A percentile compares a stretch with the other conserved stretches of the same genome.
phyloP scores from a whole-genome alignment of 2,888 invertebrate genomes.

The Ametastegia equiseti region DNA sequence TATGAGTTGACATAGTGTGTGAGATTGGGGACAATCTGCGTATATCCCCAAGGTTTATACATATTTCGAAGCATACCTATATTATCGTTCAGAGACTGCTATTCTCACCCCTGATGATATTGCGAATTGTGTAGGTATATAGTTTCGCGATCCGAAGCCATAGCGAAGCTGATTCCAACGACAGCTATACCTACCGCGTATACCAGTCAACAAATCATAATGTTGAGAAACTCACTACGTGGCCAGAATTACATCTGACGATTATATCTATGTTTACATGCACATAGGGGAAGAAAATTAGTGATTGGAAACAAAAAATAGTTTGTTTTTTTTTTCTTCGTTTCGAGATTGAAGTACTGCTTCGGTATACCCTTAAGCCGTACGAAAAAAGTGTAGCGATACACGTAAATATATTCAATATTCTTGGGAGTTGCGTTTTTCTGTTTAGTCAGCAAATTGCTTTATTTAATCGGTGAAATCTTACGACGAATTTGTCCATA shows the following conservation, averaged over 20 bases:
- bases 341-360: not conserved
- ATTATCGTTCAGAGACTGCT: not conserved
- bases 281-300: conserved; percentile 21
- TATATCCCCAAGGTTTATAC: not conserved
- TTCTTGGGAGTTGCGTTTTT: not conserved
- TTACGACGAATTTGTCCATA: no score
- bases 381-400: no score
- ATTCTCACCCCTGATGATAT: not conserved
- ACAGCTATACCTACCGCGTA: no score
- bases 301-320: not conserved
- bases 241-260: conserved; percentile 31
- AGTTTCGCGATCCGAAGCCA: conserved; percentile 40
- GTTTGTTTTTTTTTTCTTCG: not conserved
- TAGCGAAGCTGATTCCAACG: conserved; percentile 38
- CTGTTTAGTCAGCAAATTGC: not conserved
- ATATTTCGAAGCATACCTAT: not conserved
- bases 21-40: not conserved
- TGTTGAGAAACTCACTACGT: conserved; percentile 33
- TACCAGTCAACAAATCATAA: conserved; percentile 34
- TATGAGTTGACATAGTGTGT: not conserved
- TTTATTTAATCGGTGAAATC: no score
- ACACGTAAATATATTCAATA: not conserved
- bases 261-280: no score
- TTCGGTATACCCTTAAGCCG: not conserved
- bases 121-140: conserved; percentile 19